Evolutionary conservation across 2,113 vertebrate species (phyloP), one percentile per base, ranked within the genome.

Genomic region (Numida meleagris): DNA sequence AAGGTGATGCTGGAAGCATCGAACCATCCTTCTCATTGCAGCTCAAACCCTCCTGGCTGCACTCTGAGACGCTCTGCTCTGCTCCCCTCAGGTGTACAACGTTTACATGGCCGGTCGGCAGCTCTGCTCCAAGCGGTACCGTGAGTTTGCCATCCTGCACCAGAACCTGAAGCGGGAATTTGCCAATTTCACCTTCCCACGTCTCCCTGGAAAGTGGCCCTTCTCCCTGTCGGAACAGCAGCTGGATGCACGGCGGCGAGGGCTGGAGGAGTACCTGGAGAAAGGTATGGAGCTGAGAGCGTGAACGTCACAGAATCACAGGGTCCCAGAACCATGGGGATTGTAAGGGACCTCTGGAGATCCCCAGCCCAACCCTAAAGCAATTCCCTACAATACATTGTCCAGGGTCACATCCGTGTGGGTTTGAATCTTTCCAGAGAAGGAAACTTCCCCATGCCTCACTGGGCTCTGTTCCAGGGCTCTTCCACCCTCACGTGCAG

Each of bases 91-190:
- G 99, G 99, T 99, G 10, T 99, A 99, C 96, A 99, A 99, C 23
- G 98, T 99, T 84, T 99, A 99, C 97, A 99, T 99, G 99, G 99
- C 99, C 0, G 99, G 99, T 5, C 96, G 99, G 29, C 99, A 99
- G 97, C 97, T 99, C 58, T 99, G 99, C 96, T 99, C 99, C 40
- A 99, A 99, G 95, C 98, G 99, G 24, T 99, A 99, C 97, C 97
- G 99, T 5, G 99, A 99, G 57, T 99, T 99, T 36, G 97, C 99
- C 93, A 98, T 99, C 95, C 96, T 99, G 55, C 98, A 99, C 96
- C 99, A 99, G 98, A 99, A 99, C 97, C 97, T 99, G 73, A 99
- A 99, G 85, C 97, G 99, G 79, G 99, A 99, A 71, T 99, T 99
- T 76, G 98, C 98, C 96, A 99, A 98, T 97, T 99, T 99, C 95